Conservation (phyloP, 2,113 vertebrate genomes). For the Pteropus alecto region DNA sequence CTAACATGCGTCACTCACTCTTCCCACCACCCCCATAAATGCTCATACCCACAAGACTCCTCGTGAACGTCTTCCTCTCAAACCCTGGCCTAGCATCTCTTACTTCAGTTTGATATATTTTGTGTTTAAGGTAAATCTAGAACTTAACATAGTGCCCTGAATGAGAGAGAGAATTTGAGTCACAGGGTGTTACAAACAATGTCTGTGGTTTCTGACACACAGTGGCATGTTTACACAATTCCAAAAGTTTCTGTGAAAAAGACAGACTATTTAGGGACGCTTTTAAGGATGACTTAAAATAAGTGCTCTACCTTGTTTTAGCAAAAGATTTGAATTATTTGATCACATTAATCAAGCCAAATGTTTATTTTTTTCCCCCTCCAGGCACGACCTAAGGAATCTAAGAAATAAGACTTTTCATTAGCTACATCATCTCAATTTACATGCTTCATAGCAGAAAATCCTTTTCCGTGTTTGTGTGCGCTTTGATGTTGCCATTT, state of each 20-base stretch:
- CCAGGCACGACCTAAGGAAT: background rate
- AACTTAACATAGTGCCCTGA: background rate
- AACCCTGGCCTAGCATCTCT: background rate
- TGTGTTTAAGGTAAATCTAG: background rate
- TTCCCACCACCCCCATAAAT: background rate
- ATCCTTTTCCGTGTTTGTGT: background rate
- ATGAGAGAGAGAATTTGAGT: background rate
- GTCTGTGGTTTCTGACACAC: background rate
- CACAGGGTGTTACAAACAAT: background rate
- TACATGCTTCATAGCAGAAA: background rate
- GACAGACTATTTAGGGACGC: background rate
- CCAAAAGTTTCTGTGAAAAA: background rate
- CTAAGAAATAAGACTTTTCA: background rate
- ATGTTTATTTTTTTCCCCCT: background rate
- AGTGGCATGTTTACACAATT: background rate
- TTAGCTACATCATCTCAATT: background rate
- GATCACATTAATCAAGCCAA: background rate
- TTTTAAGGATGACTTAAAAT: background rate
- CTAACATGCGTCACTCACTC: background rate
- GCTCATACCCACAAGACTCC: background rate
- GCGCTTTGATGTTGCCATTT: slow-evolving; percentile 60
- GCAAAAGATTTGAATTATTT: background rate
- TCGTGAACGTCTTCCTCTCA: background rate
- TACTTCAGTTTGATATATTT: background rate
- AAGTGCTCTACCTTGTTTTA: background rate